Conservation (phyloP, 2,888 invertebrate genomes). For the Phlogophora meticulosa region DNA sequence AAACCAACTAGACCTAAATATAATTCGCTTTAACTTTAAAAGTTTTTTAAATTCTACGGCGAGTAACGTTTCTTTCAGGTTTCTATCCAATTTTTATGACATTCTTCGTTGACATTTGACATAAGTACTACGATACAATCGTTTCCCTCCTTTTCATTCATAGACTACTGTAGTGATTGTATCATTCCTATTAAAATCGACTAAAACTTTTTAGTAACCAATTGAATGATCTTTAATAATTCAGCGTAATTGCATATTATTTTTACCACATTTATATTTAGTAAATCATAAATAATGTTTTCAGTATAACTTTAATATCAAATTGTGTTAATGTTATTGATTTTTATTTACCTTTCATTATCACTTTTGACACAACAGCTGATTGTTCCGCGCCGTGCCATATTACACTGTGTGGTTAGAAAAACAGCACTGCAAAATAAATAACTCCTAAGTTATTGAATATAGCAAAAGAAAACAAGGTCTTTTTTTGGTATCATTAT, state of each 20-base stretch:
- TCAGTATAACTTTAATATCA: neutral
- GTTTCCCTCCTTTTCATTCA: neutral
- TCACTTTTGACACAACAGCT: slow-evolving; percentile 45
- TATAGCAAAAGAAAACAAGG: neutral
- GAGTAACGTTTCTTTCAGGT: slow-evolving; percentile 14
- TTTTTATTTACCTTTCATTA: slow-evolving; percentile 10
- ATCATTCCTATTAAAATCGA: neutral
- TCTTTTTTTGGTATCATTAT: neutral
- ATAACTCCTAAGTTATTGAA: slow-evolving; percentile 11
- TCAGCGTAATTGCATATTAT: neutral
- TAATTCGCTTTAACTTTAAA: neutral
- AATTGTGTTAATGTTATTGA: slow-evolving; percentile 11
- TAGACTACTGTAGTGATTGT: neutral
- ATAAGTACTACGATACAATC: neutral
- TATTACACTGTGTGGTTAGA: slow-evolving; percentile 18
- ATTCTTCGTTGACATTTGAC: neutral
- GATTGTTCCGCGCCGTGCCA: slow-evolving; percentile 10
- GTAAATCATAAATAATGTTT: neutral
- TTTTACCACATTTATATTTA: neutral
- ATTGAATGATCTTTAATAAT: neutral
- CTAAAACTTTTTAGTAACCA: neutral
- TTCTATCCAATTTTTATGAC: neutral
- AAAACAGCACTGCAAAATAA: slow-evolving; percentile 13
- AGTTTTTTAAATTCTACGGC: slow-evolving; percentile 39
- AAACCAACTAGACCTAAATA: slow-evolving; percentile 21